Conservation (phyloP, 1,140 invertebrate genomes). For the Ruditapes philippinarum region DNA sequence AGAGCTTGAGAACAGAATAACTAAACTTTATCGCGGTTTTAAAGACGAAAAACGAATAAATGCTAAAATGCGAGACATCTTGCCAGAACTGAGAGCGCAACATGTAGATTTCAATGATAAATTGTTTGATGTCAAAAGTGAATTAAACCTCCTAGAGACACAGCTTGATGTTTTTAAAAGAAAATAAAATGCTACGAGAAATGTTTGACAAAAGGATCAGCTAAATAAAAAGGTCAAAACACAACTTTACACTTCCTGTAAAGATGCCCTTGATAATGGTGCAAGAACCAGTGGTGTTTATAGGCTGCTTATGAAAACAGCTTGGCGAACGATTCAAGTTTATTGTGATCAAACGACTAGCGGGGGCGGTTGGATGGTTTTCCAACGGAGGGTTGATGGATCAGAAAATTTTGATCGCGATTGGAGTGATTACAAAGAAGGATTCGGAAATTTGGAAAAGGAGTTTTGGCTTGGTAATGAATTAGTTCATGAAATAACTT, state of each 20-base stretch:
- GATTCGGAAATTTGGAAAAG: conserved; percentile 94
- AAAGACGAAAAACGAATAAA: too few species aligned
- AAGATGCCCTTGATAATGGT: background rate
- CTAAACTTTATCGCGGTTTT: too few species aligned
- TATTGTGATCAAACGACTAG: conserved; percentile 89
- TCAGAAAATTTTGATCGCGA: conserved; percentile 94
- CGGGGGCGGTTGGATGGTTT: conserved; percentile 93
- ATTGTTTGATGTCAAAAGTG: too few species aligned
- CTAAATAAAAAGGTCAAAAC: too few species aligned
- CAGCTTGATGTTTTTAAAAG: too few species aligned
- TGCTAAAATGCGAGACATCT: too few species aligned
- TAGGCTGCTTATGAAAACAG: background rate
- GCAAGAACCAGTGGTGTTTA: background rate
- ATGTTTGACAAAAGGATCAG: too few species aligned
- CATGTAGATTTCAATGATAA: too few species aligned
- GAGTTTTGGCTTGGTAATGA: conserved; percentile 85
- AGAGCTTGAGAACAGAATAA: too few species aligned
- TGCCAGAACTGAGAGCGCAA: too few species aligned
- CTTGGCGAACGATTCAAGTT: conserved; percentile 89
- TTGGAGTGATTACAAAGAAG: conserved; percentile 97
- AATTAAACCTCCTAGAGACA: too few species aligned
- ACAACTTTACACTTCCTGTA: background rate
- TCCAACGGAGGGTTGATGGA: conserved; percentile 93
- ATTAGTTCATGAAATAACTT: conserved; percentile 22
- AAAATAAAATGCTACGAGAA: too few species aligned